phyloP scores from a whole-genome alignment of 2,797 vertebrate species.

The Liasis olivaceus region DNA sequence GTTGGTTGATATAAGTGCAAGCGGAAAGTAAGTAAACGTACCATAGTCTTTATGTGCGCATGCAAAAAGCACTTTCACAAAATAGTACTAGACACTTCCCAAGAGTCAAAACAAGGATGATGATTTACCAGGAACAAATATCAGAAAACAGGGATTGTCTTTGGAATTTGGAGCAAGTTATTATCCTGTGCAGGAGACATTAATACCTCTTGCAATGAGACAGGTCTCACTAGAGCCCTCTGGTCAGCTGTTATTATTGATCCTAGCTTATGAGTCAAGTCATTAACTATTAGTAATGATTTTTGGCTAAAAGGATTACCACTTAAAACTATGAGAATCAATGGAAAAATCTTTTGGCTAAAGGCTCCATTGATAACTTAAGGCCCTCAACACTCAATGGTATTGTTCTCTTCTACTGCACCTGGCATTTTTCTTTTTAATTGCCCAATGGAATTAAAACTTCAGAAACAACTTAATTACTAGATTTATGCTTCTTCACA shows the following conservation, averaged over 20 bases:
- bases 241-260: not conserved
- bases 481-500: conserved; percentile 72
- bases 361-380: conserved; percentile 55
- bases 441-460: conserved; percentile 66
- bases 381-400: conserved; percentile 33
- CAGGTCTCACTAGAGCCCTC: not conserved
- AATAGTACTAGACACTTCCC: not conserved
- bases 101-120: not conserved
- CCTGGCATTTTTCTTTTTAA: conserved; percentile 64
- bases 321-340: conserved; percentile 37
- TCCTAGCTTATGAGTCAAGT: conserved; percentile 19
- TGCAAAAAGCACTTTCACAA: not conserved
- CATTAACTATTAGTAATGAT: conserved; percentile 7
- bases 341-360: conserved; percentile 46
- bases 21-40: not conserved
- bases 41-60: not conserved
- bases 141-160: not conserved
- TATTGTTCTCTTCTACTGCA: conserved; percentile 44
- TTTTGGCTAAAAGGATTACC: conserved; percentile 46
- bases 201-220: not conserved
- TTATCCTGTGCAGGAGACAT: not conserved
- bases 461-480: conserved; percentile 75
- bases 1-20: not conserved
- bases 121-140: not conserved
- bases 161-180: not conserved